Evolutionary conservation across 2,113 vertebrate species (phyloP).

Genomic region (Anarhynchus alexandrinus): DNA sequence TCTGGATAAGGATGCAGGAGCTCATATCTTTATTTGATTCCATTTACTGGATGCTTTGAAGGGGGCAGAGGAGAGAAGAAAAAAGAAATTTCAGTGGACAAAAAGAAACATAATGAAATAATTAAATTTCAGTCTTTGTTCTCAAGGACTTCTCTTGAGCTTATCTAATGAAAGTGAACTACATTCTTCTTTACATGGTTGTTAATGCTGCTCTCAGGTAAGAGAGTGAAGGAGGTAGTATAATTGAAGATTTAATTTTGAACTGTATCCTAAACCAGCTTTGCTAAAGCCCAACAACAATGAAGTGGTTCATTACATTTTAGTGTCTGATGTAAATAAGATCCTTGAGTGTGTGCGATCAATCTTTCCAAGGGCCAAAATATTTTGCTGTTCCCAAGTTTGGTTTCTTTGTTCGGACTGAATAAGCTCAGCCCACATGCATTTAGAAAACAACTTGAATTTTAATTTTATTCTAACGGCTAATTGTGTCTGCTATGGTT

Average conservation of each 20-base stretch:
- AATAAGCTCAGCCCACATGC: background rate
- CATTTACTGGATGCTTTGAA: background rate
- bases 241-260: slow-evolving; percentile 18
- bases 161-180: background rate
- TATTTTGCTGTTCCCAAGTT: background rate
- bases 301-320: slow-evolving; percentile 1
- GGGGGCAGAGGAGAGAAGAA: fast-evolving
- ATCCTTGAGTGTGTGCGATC: background rate
- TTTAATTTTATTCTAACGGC: slow-evolving; percentile 12
- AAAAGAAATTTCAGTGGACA: background rate
- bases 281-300: background rate
- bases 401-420: background rate
- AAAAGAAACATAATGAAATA: background rate
- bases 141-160: background rate
- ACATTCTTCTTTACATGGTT: background rate
- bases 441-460: background rate
- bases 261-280: background rate
- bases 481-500: background rate
- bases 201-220: background rate
- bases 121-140: background rate
- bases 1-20: background rate
- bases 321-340: slow-evolving; percentile 6
- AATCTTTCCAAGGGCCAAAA: background rate
- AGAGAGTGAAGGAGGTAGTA: background rate
- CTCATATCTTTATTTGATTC: background rate